Conservation (phyloP, 2,797 vertebrate species). For the Bucorvus abyssinicus region DNA sequence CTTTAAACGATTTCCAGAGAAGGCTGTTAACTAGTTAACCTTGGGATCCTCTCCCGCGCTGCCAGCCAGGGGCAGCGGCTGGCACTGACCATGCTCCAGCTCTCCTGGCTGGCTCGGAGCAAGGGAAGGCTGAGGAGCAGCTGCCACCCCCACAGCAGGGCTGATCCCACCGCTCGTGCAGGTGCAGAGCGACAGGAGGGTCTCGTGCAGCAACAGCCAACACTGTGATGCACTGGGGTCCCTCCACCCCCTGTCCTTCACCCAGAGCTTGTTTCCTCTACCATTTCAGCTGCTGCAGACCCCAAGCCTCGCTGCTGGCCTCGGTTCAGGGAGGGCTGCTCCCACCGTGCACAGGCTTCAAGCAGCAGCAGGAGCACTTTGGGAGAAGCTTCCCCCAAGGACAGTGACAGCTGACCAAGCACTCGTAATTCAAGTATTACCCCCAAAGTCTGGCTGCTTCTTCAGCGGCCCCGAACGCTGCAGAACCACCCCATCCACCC, state of each 20-base stretch:
- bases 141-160: background rate
- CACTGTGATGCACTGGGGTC: background rate
- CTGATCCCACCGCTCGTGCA: rapidly evolving
- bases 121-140: background rate
- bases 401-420: background rate
- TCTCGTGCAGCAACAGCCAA: background rate
- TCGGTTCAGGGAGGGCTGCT: background rate
- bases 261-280: rapidly evolving
- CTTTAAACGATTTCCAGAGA: background rate
- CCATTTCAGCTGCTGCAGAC: no score
- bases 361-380: background rate
- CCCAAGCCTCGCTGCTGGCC: background rate
- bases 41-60: background rate
- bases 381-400: background rate
- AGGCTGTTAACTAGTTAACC: background rate
- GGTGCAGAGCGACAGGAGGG: no score
- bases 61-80: background rate
- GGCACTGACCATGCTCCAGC: background rate
- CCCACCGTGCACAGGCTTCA: background rate
- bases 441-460: background rate
- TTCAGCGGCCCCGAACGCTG: background rate
- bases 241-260: background rate
- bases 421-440: background rate
- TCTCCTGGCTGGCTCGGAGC: background rate
- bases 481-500: background rate